These are phyloP conservation scores for Florisuga fusca DNA, from an alignment of 2,797 vertebrate species.

Conservation along the genomic window DNA sequence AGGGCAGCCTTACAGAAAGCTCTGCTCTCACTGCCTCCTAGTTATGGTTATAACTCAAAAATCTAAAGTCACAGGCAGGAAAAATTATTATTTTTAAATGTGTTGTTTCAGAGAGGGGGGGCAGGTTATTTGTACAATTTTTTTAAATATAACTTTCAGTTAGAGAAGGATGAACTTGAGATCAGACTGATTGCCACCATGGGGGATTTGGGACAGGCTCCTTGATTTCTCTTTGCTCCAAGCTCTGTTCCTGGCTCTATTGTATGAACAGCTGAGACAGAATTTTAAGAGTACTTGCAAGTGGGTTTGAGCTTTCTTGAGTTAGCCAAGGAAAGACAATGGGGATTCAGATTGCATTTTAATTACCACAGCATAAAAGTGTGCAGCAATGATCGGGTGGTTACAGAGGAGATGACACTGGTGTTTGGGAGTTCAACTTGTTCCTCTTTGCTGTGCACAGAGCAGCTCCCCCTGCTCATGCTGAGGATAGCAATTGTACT, in stretches of 20 bases:
- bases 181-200: neutral
- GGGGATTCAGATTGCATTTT: neutral
- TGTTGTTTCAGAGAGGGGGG: neutral
- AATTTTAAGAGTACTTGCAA: neutral
- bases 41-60: neutral
- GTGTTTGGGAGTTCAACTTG: neutral
- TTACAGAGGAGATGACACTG: neutral
- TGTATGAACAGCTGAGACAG: neutral
- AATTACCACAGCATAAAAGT: neutral
- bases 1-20: neutral
- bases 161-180: neutral
- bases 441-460: fast-evolving
- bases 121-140: neutral
- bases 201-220: neutral
- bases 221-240: conserved; percentile 16
- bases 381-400: fast-evolving
- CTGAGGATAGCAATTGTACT: neutral
- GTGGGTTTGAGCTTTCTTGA: conserved; percentile 17
- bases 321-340: conserved; percentile 8
- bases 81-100: neutral
- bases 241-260: neutral
- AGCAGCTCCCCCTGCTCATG: neutral
- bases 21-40: neutral
- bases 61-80: neutral
- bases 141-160: neutral